These are phyloP conservation scores for Falcunculus frontatus DNA, from an alignment of 2,113 vertebrate species.

Conservation along the genomic window DNA sequence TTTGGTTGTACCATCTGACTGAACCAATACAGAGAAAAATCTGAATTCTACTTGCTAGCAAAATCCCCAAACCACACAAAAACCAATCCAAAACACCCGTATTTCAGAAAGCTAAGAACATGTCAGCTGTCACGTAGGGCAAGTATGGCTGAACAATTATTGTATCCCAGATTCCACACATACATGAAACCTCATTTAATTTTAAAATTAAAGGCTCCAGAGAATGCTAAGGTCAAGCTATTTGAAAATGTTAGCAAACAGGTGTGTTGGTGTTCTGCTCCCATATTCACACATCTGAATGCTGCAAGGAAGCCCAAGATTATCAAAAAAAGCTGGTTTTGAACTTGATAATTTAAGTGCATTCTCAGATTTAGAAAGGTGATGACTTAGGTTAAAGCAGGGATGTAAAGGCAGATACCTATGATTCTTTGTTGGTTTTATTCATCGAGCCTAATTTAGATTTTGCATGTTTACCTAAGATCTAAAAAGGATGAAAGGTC, in stretches of 20 bases:
- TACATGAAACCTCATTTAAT: background rate
- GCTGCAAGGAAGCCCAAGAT: background rate
- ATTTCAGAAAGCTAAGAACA: background rate
- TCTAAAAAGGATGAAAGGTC: background rate
- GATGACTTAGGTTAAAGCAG: background rate
- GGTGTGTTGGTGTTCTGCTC: background rate
- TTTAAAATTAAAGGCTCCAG: background rate
- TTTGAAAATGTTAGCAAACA: background rate
- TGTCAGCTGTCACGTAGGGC: rapidly evolving
- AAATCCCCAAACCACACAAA: background rate
- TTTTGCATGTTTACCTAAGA: background rate
- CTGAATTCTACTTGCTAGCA: background rate
- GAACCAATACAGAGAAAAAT: background rate
- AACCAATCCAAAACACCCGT: rapidly evolving
- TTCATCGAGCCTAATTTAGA: background rate
- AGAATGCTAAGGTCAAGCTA: background rate
- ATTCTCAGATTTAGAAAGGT: background rate
- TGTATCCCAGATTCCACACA: background rate
- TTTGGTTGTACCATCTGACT: background rate
- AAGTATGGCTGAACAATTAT: background rate
- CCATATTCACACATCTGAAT: background rate
- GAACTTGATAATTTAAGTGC: background rate
- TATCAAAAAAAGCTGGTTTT: background rate
- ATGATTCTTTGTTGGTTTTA: background rate
- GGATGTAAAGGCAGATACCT: background rate